A percentile compares a stretch with the other conserved stretches of the same genome.
Conservation (phyloP, 2,797 vertebrate genomes). For the Spinus olivaceus region DNA sequence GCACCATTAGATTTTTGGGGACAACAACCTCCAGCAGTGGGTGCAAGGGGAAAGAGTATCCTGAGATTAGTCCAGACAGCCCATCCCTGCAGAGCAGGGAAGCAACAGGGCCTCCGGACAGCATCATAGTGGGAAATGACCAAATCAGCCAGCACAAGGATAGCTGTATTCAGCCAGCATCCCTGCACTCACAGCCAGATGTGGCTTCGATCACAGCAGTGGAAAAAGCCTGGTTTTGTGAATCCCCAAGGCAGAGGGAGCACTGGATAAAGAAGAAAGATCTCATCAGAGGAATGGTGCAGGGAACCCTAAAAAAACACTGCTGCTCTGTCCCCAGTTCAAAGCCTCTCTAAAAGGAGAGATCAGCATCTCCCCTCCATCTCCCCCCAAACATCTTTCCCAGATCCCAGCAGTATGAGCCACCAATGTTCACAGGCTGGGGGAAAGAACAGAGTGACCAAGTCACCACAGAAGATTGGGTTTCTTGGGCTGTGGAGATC, state of each 20-base stretch:
- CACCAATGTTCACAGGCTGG: neutral
- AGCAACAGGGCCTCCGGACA: accelerated
- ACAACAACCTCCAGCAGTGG: neutral
- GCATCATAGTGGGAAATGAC: neutral
- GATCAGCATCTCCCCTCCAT: neutral
- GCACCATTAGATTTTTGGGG: neutral
- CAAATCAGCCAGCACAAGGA: neutral
- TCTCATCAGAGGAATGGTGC: neutral
- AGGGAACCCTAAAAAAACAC: neutral
- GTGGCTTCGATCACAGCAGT: neutral
- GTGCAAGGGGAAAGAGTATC: neutral
- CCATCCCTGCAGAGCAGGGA: neutral
- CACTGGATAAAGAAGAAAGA: neutral
- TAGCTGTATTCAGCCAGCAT: neutral
- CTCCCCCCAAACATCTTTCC: neutral
- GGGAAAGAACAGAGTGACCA: accelerated
- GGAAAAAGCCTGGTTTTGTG: neutral
- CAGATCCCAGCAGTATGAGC: neutral
- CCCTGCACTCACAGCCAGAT: neutral
- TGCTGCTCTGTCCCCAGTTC: neutral
- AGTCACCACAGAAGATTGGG: neutral
- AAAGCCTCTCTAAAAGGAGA: neutral
- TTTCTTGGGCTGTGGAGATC: neutral
- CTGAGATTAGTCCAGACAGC: neutral
- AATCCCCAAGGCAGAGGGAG: neutral